Base-by-base conservation (phyloP, 2,113 vertebrate genomes). In the Oncorhynchus gorbuscha region DNA sequence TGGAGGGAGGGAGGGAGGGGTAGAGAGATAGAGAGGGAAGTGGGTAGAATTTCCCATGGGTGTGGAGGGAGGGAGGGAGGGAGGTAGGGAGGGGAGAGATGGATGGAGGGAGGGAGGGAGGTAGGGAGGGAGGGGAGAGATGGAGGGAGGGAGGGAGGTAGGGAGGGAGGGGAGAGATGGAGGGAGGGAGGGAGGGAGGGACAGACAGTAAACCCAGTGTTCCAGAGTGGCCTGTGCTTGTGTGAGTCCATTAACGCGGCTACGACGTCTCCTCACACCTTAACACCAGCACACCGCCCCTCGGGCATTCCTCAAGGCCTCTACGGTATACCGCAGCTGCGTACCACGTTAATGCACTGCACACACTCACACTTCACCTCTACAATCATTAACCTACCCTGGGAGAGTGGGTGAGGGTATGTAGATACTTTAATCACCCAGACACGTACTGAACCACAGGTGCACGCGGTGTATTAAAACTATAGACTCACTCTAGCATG, bases 321-420 rank as follows among this genome's bases (percentile, higher is more conserved):
- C 77, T 28, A 2, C 5, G 69, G 71, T 70, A 3, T 30, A 9
- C 76, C 61, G 78, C 89, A 88, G 84, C 86, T 85, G 86, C 80
- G 26, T 16, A 20, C n/a, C 55, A 8, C 24, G 8, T 9, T 2
- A 26, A 16, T 5, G 3, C 32, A 12, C 82, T 18, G 51, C 51
- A 58, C 13, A 58, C 55, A 58, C 39, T 75, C 75, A n/a, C 77
- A 75, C 79, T 75, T 86, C 79, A 7, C 83, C 26, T 64, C 62
- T 71, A 48, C 79, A 81, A 59, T 24, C 80, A 79, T 88, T 87
- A 88, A 83, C 86, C 77, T 83, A 69, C 20, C 76, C 66, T 3
- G 66, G 66, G 66, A 13, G 61, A 62, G 73, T 26, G 35, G 48
- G 64, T 66, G 71, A 30, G 5, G 30, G 26, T 20, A 51, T 78